Base-by-base conservation (phyloP, 2,113 vertebrate genomes). In the Psittacula cyanocephala region DNA sequence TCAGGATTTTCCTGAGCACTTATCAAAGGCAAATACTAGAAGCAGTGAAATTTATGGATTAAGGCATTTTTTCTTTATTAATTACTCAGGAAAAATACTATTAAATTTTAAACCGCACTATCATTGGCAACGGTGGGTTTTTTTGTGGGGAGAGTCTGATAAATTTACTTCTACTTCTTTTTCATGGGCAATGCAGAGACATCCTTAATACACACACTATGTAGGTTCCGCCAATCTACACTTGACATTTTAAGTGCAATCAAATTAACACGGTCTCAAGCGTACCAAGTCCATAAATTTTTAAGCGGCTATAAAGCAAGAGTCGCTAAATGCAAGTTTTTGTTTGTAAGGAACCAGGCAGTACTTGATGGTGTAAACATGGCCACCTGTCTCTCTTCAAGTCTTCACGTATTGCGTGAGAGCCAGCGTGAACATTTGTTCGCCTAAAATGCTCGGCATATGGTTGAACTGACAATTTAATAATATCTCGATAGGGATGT, bases 401-500 rank as follows among this genome's bases (percentile, higher is more conserved):
- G 71, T 29, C 91, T 91, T 89, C 92, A 72, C 19, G 33, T 27
- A 50, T 17, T 15, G 57, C 6, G 3, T 2, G 17, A 64, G 70
- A 91, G 81, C 87, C 91, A 91, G 86, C 3, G n/a, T 4, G 94
- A 95, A 96, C 93, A 95, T 96, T 95, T 96, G 95, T 91, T 96
- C 87, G 14, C 65, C 81, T 96, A 89, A 97, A 97, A 95, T 11
- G 81, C 88, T 93, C 11, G 62, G 80, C 96, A 97, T 97, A 95
- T 97, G 97, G 97, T 81, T 89, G 83, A 92, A 15, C 86, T 96
- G 95, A 95, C 95, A 96, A 96, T 97, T 96, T 95, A 96, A 97
- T 95, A 96, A 96, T 92, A 90, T 93, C 91, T 81, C 5, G 83
- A 95, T 96, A 95, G 92, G 93, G 86, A 91, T 17, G 76, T 68